Conservation (phyloP, 2,888 invertebrate genomes). For the Chrysina gloriosa region DNA sequence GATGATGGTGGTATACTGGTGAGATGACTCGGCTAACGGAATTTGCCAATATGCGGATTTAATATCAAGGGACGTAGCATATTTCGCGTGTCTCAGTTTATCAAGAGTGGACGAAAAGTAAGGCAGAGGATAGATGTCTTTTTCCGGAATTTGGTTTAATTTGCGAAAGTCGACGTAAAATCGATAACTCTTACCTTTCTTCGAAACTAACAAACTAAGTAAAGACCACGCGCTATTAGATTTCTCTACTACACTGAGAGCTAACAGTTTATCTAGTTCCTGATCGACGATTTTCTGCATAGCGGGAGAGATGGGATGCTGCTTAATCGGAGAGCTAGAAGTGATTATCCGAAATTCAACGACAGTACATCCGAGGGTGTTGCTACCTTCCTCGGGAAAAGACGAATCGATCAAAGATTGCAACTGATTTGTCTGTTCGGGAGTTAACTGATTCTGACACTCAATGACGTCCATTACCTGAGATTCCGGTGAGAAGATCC, state of each 20-base stretch:
- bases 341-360: constrained; percentile 35
- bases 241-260: constrained; percentile 47
- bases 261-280: constrained; percentile 49
- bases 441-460: too few relatives aligned
- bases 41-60: constrained; percentile 47
- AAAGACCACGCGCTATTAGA: constrained; percentile 47
- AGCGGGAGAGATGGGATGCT: constrained; percentile 50
- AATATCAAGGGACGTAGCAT: too few relatives aligned
- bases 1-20: constrained; percentile 52
- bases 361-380: too few relatives aligned
- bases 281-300: constrained; percentile 47
- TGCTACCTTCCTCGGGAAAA: too few relatives aligned
- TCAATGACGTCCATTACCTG: too few relatives aligned
- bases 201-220: constrained; percentile 44
- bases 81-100: constrained; percentile 43
- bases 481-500: too few relatives aligned
- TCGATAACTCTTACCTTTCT: constrained; percentile 46
- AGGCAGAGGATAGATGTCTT: constrained; percentile 47
- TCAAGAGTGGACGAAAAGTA: constrained; percentile 42
- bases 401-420: too few relatives aligned
- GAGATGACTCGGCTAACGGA: constrained; percentile 42
- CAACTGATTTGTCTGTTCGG: too few relatives aligned
- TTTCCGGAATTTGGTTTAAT: constrained; percentile 42
- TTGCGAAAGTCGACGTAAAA: constrained; percentile 49
- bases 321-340: constrained; percentile 46